Evolutionary conservation across 1,140 invertebrate genomes (phyloP), one percentile per base, ranked within the genome.

Genomic region (Antheraea pernyi): DNA sequence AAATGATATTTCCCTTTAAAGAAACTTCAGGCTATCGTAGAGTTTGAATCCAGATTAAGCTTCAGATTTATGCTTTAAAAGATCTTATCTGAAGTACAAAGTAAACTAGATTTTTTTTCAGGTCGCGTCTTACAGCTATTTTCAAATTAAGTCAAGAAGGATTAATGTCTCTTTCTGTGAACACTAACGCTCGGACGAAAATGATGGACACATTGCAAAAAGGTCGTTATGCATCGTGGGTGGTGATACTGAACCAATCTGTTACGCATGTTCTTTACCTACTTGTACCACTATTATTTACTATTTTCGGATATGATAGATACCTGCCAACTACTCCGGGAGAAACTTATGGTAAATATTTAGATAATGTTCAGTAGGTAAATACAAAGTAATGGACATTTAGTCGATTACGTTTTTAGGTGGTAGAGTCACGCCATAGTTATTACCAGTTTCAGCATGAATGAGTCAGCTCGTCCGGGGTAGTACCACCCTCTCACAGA

Each of bases 311-410:
- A 3, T 76, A 77, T 37, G 48, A 71, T 39, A 63, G 77, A 68
- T 79, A 79, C 61, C 48, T 81, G 13, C 80, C 80, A 0, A 79
- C 75, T 6, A 81, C 74, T 9, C 80, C 80, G 63, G 80, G 80
- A 7, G 75, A 79, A 22, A 68, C 74, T 42, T 77, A 71, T 68
- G 80, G 80, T 81, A 74, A 72, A 18, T 66, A 58, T 66, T 16
- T 6, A 53, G 16, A 53, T 53, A 53, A 13, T 16, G 0, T n/a
- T 16, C 1, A 16, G 16, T 53, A 16, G 1, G 1, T n/a, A 16
- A 53, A 53, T 30, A 30, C 22, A 30, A 30, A 30, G 4, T 4
- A 30, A 30, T 30, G 22, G 22, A 1, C 22, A 30, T 30, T 30
- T 30, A 30, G 22, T 30, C 22, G 22, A 30, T 30, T 30, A 30